Evolutionary conservation across 2,113 vertebrate genomes (phyloP), one percentile per base, ranked within the genome.

Genomic region (Oreochromis tanganicae): DNA sequence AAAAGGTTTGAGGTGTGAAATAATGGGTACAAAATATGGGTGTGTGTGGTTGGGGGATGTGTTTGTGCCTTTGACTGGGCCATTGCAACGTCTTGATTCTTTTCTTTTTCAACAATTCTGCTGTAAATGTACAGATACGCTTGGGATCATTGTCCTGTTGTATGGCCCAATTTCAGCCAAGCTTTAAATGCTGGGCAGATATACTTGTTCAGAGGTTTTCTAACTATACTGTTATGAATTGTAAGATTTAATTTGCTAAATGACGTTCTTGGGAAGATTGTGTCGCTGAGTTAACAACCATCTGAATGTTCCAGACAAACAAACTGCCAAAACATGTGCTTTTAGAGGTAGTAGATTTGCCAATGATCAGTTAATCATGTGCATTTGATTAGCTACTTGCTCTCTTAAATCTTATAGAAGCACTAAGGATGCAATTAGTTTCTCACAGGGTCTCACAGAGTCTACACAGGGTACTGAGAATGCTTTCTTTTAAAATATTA

Each of bases 301-400:
- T 19, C 19, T 38, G 61, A 38, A 21, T 38, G 61, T n/a, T 21
- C 10, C 59, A 63, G 32, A 3, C 59, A 4, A 32, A 29, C 13
- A 59, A 63, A 6, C 34, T 68, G 61, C 34, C 10, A 68, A 41
- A 36, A 66, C 19, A n/a, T 21, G 17, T 66, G 6, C 19, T 66
- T 66, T 38, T 66, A 12, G 63, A 41, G 63, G 21, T 0, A 0
- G 4, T 8, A 68, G 6, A 14, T 5, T 68, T 68, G 19, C 7
- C 0, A 68, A 8, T 41, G 10, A 2, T 38, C 63, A 21, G 36
- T 8, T 68, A 21, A 21, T 38, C 0, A 41, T 38, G 32, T 0
- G 63, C 1, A 41, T 68, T 41, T 68, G 2, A 68, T 68, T 21
- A 0, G 36, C 36, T 43, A 24, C 36, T 16, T 41, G 2, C 12